Percentiles rank a stretch among this genome's conserved stretches.
These are phyloP conservation scores for Taenioides sp. DNA, from an alignment of 2,797 vertebrate species.

Conservation along the genomic window DNA sequence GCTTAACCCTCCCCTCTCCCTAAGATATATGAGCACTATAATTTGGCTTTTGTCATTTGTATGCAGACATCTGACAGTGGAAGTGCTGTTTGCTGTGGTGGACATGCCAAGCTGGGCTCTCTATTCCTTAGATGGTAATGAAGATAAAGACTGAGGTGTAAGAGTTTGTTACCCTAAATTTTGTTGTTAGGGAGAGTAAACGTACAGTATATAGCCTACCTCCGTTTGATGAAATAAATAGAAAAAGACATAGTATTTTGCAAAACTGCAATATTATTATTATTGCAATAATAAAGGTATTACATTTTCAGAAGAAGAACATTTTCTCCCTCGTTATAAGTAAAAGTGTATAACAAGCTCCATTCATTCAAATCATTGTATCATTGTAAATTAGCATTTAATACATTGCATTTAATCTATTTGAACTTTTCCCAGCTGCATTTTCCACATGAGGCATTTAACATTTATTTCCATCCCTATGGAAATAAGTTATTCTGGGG, in stretches of 20 bases:
- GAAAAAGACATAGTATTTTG: too few relatives aligned
- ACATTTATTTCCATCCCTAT: conserved; percentile 32
- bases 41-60: conserved; percentile 51
- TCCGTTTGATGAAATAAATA: too few relatives aligned
- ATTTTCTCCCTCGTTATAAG: not conserved
- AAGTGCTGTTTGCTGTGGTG: conserved; percentile 52
- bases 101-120: conserved; percentile 62
- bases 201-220: too few relatives aligned
- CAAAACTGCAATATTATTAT: too few relatives aligned
- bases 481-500: conserved; percentile 63
- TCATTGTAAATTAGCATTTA: not conserved
- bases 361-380: not conserved
- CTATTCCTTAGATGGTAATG: conserved; percentile 80
- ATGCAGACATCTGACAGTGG: conserved; percentile 60
- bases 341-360: conserved; percentile 29
- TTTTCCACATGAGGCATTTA: conserved; percentile 33
- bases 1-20: conserved; percentile 20
- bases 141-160: conserved; percentile 54
- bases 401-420: too few relatives aligned
- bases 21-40: conserved; percentile 13
- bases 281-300: too few relatives aligned
- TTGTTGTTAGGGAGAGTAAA: too few relatives aligned
- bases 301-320: too few relatives aligned
- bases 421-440: not conserved
- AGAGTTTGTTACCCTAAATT: conserved; percentile 17